These are phyloP conservation scores for Drosophila subobscura DNA, from an alignment of 1,140 invertebrate species.

Conservation along the genomic window DNA sequence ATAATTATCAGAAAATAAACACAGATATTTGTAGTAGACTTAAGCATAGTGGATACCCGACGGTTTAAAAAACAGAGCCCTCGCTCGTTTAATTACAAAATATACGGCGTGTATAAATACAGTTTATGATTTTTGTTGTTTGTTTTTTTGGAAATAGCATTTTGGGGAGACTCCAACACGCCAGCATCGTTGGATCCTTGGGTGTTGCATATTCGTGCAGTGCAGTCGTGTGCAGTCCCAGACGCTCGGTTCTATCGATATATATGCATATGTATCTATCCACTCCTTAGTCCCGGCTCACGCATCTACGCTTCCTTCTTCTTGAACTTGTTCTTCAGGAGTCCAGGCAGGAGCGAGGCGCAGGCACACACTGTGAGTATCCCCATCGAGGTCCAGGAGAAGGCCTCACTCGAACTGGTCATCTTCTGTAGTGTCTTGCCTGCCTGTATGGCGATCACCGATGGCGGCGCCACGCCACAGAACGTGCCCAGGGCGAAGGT, in stretches of 20 bases:
- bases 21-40: slow-evolving; percentile 41
- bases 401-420: slow-evolving; percentile 94
- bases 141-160: slow-evolving; percentile 55
- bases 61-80: neutral
- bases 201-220: slow-evolving; percentile 6
- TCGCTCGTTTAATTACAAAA: slow-evolving; percentile 1
- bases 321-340: slow-evolving; percentile 93
- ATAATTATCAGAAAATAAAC: slow-evolving; percentile 37
- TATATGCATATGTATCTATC: slow-evolving; percentile 11
- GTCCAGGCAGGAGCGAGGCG: slow-evolving; percentile 94
- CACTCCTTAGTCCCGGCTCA: neutral
- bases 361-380: slow-evolving; percentile 91
- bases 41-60: slow-evolving; percentile 45
- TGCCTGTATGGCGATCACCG: slow-evolving; percentile 98
- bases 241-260: neutral
- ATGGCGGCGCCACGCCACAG: slow-evolving; percentile 98
- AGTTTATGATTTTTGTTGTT: slow-evolving; percentile 7
- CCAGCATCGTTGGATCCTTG: slow-evolving; percentile 1
- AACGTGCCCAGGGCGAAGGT: slow-evolving; percentile 98
- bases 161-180: slow-evolving; percentile 21
- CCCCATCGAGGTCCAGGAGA: slow-evolving; percentile 94
- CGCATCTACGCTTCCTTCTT: slow-evolving; percentile 87
- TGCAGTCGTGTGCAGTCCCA: no score
- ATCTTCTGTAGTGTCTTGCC: slow-evolving; percentile 97
- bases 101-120: slow-evolving; percentile 1